These are phyloP conservation scores for Argyrosomus regius DNA, from an alignment of 2,797 vertebrate genomes.

Conservation along the genomic window DNA sequence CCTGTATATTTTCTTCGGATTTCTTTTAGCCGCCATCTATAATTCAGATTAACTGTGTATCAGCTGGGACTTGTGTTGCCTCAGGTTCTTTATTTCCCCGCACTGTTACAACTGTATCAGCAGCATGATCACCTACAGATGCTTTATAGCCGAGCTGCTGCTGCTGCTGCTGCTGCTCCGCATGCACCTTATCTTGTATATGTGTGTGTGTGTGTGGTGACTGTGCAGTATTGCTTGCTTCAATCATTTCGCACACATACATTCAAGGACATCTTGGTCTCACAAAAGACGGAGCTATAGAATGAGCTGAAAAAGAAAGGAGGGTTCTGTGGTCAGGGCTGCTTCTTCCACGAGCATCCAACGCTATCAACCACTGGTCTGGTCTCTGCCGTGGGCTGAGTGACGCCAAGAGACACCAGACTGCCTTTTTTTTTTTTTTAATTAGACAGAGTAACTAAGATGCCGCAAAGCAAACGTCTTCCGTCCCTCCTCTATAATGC, in stretches of 20 bases:
- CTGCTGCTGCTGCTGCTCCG: constrained; percentile 17
- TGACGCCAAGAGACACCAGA: constrained; percentile 70
- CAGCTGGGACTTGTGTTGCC: constrained; percentile 20
- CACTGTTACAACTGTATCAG: constrained; percentile 49
- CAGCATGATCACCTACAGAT: constrained; percentile 47
- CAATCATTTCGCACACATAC: constrained; percentile 50
- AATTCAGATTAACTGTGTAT: constrained; percentile 50
- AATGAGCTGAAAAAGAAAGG: neutral
- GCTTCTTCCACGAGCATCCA: constrained; percentile 22
- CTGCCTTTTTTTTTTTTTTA: constrained; percentile 63
- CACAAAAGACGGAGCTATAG: neutral
- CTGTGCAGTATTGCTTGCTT: constrained; percentile 51
- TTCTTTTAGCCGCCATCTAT: constrained; percentile 49
- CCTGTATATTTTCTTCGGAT: constrained; percentile 7
- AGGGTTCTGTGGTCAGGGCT: constrained; percentile 15
- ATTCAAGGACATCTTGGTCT: constrained; percentile 55
- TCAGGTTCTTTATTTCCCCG: constrained; percentile 9
- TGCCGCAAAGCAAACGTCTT: constrained; percentile 60
- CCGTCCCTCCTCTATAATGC: constrained; percentile 55
- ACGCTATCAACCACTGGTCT: constrained; percentile 50
- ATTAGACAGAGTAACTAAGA: constrained; percentile 74
- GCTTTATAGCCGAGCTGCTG: constrained; percentile 39
- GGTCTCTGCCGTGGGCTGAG: constrained; percentile 57
- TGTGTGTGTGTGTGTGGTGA: constrained; percentile 31
- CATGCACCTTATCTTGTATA: constrained; percentile 34